These are phyloP conservation scores for Matsumyia berberina DNA, from an alignment of 2,888 invertebrate species.

Conservation along the genomic window DNA sequence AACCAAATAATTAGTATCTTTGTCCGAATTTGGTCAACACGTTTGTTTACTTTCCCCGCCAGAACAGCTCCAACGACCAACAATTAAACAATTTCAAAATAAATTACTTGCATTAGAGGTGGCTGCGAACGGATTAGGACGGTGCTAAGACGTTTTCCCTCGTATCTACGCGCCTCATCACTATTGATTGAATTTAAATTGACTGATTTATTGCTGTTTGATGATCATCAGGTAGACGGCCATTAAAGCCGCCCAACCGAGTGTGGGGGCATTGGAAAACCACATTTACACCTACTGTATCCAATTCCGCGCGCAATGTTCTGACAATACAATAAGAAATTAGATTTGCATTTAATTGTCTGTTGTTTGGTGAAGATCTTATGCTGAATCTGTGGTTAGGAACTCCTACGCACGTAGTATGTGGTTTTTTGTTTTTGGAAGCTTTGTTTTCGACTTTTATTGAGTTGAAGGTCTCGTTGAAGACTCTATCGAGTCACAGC, in stretches of 20 bases:
- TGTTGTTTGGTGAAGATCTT: slow-evolving; percentile 67
- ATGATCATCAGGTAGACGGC: slow-evolving; percentile 73
- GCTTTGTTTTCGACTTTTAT: slow-evolving; percentile 2
- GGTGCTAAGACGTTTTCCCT: neutral
- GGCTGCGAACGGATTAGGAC: neutral
- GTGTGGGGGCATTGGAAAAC: slow-evolving; percentile 69
- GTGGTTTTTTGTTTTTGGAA: slow-evolving; percentile 48
- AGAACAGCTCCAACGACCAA: neutral
- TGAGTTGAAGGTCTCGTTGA: slow-evolving; percentile 52
- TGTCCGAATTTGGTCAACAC: slow-evolving; percentile 42
- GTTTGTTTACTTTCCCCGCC: slow-evolving; percentile 24
- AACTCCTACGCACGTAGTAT: slow-evolving; percentile 55
- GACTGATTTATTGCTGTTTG: slow-evolving; percentile 71
- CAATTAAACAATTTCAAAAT: slow-evolving; percentile 61
- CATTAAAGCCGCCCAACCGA: slow-evolving; percentile 54
- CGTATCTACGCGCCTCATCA: slow-evolving; percentile 60
- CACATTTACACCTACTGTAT: slow-evolving; percentile 68
- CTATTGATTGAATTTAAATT: slow-evolving; percentile 75
- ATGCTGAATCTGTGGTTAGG: slow-evolving; percentile 61
- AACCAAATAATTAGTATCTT: slow-evolving; percentile 46
- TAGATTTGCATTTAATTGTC: slow-evolving; percentile 71
- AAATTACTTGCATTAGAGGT: slow-evolving; percentile 64
- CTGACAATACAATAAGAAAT: slow-evolving; percentile 47
- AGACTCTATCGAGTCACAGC: slow-evolving; percentile 38
- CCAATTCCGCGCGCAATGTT: slow-evolving; percentile 56